These are phyloP conservation scores for Moxostoma hubbsi DNA, from an alignment of 2,797 vertebrate species.

Conservation along the genomic window DNA sequence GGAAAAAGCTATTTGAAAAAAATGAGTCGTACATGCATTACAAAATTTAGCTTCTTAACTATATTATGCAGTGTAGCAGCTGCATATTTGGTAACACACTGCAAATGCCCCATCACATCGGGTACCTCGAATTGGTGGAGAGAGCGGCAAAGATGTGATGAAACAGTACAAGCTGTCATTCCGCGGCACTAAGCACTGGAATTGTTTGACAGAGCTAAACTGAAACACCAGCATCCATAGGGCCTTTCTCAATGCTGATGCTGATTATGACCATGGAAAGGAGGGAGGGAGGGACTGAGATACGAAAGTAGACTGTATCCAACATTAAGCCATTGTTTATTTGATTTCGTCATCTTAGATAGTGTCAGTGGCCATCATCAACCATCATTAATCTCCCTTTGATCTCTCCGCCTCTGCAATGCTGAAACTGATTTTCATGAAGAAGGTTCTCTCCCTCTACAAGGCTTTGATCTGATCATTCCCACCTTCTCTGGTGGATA, in stretches of 20 bases:
- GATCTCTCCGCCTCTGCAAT: slow-evolving; percentile 58
- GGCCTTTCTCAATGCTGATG: slow-evolving; percentile 5
- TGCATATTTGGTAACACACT: no score
- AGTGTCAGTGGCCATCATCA: slow-evolving; percentile 43
- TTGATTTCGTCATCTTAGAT: slow-evolving; percentile 45
- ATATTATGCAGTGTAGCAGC: no score
- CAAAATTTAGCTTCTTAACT: no score
- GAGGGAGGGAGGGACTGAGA: background rate
- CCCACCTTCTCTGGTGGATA: slow-evolving; percentile 38
- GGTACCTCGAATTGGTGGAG: no score
- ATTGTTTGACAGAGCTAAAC: slow-evolving; percentile 57
- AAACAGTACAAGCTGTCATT: slow-evolving; percentile 41
- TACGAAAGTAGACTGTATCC: slow-evolving; percentile 24
- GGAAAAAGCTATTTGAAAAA: no score
- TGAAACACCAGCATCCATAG: background rate
- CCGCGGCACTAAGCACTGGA: background rate
- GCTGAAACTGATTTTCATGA: slow-evolving; percentile 57
- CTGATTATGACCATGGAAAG: slow-evolving; percentile 5
- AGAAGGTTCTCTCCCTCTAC: slow-evolving; percentile 54
- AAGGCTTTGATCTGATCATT: slow-evolving; percentile 60
- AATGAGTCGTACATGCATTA: no score
- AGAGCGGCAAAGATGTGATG: slow-evolving; percentile 8
- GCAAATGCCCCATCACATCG: no score
- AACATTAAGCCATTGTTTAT: slow-evolving; percentile 25
- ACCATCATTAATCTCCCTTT: slow-evolving; percentile 60